Base-by-base conservation (phyloP, 2,888 invertebrate genomes). In the Troides oblongomaculatus region DNA sequence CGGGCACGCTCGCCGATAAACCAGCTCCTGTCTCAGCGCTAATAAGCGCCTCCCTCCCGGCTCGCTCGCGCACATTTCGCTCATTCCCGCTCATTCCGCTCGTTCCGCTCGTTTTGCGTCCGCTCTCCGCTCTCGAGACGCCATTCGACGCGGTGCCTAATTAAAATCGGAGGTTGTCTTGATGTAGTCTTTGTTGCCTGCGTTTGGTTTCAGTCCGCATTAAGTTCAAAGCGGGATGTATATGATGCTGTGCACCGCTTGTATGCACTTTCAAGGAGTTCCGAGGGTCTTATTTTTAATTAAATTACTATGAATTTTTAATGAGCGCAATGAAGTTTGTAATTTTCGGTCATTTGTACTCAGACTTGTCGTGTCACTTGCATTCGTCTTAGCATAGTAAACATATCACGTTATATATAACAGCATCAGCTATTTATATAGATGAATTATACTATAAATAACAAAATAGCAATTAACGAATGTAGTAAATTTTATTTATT, bases 1-100 rank as follows among this genome's bases (percentile, higher is more conserved):
- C 76, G 80, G 82, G 89, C 90, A 91, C 90, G 90, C 83, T 78
- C 85, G 77, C 73, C 83, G 77, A 80, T 80, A 84, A 84, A 82
- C 76, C 74, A 74, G 72, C 78, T 78, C 78, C 77, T 81, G 77
- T 80, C 80, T 75, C 64, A 70, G 36, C 67, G 62, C 71, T 84
- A 85, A 84, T 84, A 83, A 83, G 85, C 80, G 81, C 82, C 81
- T 83, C 84, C 78, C 69, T 62, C 58, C 62, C 62, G 57, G 57
- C 62, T 78, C 75, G 77, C 77, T 75, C 78, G 79, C 78, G 63
- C 63, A 50, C n/a, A 53, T 53, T 50, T 50, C 50, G 50, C 50
- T 50, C 50, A 65, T 59, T 66, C 60, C 59, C 50, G 50, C 50
- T 50, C 50, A 65, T 59, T 66, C 60, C 59, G 78, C 77, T 79